Percentiles rank a stretch among this genome's conserved stretches.
Conservation (phyloP, 2,797 vertebrate species). For the Bradypus variegatus region DNA sequence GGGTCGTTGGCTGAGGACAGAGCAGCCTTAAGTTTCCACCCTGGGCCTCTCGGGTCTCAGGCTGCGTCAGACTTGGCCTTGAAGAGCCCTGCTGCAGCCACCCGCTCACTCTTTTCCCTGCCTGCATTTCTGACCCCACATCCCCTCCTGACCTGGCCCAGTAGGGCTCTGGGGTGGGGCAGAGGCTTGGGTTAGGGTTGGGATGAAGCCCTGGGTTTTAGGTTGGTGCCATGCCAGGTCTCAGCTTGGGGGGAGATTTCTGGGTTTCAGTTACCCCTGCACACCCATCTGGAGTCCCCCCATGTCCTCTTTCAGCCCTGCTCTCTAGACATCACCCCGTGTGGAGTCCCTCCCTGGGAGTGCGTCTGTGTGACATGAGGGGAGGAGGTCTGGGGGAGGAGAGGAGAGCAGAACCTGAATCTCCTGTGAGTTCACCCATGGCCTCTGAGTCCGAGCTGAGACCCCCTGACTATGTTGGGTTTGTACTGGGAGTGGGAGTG, state of each 20-base stretch:
- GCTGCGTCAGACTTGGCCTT: background rate
- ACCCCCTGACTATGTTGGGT: background rate
- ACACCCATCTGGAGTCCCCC: background rate
- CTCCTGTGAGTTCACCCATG: background rate
- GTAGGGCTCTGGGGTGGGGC: conserved; percentile 3
- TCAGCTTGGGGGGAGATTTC: background rate
- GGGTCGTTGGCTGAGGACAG: background rate
- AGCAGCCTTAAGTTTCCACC: background rate
- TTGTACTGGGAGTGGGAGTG: background rate
- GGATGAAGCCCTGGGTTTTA: background rate
- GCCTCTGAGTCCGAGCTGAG: background rate
- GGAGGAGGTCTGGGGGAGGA: background rate
- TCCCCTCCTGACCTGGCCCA: conserved; percentile 3
- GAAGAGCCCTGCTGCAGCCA: background rate
- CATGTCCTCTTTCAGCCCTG: background rate
- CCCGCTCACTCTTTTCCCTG: conserved; percentile 4
- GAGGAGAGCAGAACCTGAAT: background rate
- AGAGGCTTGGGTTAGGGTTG: conserved; percentile 25
- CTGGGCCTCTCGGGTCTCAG: background rate
- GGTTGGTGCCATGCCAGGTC: background rate
- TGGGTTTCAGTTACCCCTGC: background rate
- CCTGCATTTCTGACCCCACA: conserved; percentile 33
- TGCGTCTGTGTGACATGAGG: background rate
- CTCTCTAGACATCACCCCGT: fast-evolving
- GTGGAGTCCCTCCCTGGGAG: background rate